These are phyloP conservation scores for Anagyrus pseudococci DNA, from an alignment of 2,888 invertebrate genomes.

Conservation along the genomic window DNA sequence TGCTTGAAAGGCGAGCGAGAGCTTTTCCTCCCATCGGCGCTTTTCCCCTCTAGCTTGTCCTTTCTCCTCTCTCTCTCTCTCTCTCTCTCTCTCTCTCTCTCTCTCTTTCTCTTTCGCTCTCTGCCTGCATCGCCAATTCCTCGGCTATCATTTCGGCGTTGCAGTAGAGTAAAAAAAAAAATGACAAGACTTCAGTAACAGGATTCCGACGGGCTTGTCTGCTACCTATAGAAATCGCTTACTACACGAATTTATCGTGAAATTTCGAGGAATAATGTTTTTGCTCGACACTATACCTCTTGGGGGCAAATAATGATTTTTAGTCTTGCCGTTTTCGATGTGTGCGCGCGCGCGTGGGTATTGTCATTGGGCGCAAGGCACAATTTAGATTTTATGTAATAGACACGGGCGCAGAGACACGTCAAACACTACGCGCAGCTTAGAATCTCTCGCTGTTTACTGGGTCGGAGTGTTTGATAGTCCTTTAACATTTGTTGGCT, in stretches of 20 bases:
- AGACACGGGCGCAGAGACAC: not conserved
- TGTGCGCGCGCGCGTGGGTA: not conserved
- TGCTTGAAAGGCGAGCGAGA: conserved; percentile 16
- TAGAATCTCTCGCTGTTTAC: too few relatives aligned
- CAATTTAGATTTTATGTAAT: too few relatives aligned
- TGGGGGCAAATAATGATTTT: not conserved
- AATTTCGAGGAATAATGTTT: too few relatives aligned
- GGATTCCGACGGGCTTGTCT: too few relatives aligned
- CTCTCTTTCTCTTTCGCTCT: not conserved
- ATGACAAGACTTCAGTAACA: too few relatives aligned
- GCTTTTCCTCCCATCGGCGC: not conserved
- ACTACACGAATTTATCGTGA: too few relatives aligned
- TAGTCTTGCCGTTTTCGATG: not conserved
- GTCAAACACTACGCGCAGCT: too few relatives aligned
- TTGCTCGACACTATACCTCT: too few relatives aligned
- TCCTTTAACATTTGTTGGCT: conserved; percentile 23
- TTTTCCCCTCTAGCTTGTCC: not conserved
- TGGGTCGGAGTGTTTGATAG: conserved; percentile 7
- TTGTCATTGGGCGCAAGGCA: not conserved
- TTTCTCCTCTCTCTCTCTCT: too few relatives aligned
- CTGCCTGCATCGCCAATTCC: not conserved
- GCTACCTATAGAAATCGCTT: too few relatives aligned
- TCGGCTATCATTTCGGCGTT: not conserved
- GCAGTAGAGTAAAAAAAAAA: too few relatives aligned
- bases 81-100: too few relatives aligned